Base-by-base conservation (phyloP, 2,113 vertebrate species). In the Gadus chalcogrammus region DNA sequence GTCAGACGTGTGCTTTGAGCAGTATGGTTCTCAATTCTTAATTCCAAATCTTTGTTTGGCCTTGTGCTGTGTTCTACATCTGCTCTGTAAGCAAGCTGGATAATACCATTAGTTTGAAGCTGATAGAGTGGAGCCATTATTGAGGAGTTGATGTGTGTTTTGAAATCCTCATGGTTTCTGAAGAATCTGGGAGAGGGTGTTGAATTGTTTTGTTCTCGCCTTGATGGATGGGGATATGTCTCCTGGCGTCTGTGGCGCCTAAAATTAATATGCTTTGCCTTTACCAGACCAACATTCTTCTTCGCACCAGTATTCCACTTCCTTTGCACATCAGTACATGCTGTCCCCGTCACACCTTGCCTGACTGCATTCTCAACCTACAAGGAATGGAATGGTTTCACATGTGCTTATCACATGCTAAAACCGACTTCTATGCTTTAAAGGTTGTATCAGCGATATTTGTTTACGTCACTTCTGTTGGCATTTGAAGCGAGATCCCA, bases 341-440 rank as follows among this genome's bases (percentile, higher is more conserved):
- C 53, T 55, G 16, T 63, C 9, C 62, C 61, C 65, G 62, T 58
- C 62, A 56, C 31, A 13, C 24, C 62, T 27, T 71, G 70, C 35
- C 63, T 64, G 70, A 65, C 70, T 71, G 63, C 70, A 71, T 71
- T 71, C 62, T 71, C 70, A 58, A 65, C 70, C 70, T 71, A 65
- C 62, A 71, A 24, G 24, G 24, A 24, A 24, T 24, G 24, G 24
- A 24, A 24, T 24, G 24, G 24, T 24, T 24, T 24, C 24, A 24
- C 24, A 24, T 24, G 24, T 24, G 1, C 24, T 24, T 24, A 24
- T 24, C 24, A 24, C 24, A 24, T 24, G 24, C 24, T 24, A 24
- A 24, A 24, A 24, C 24, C 24, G 24, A 24, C 24, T 24, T 24
- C 24, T 24, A 24, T 24, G 24, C 24, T 24, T 24, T 24, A 24